Percentiles rank a stretch among this genome's conserved stretches.
Conservation (phyloP, 2,797 vertebrate genomes). For the Molothrus aeneus region DNA sequence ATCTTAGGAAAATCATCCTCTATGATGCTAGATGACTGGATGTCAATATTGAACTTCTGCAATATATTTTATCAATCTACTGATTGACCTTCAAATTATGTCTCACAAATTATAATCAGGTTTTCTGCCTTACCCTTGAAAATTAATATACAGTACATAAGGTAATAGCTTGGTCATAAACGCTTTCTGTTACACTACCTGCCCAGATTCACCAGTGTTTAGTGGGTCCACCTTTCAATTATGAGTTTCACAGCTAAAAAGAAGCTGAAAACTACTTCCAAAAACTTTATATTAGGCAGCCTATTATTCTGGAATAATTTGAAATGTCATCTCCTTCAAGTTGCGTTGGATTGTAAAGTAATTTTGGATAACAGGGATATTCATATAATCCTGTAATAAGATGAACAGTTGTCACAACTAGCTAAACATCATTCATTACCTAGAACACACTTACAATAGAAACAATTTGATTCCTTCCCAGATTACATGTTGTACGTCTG, state of each 20-base stretch:
- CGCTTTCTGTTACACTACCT: neutral
- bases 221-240: neutral
- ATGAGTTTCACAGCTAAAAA: neutral
- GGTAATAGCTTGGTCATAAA: neutral
- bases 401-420: neutral
- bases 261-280: neutral
- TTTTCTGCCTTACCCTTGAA: neutral
- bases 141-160: neutral
- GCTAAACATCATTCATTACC: neutral
- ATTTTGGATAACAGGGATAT: neutral
- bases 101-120: neutral
- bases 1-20: neutral
- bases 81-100: neutral
- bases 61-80: neutral
- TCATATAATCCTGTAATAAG: neutral
- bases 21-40: neutral
- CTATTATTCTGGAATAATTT: neutral
- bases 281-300: neutral
- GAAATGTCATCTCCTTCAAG: neutral
- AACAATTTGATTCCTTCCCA: neutral
- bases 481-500: neutral
- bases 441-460: neutral
- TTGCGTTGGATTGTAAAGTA: neutral
- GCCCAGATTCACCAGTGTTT: neutral
- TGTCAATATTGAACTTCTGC: neutral